These are phyloP conservation scores for Himalopsyche japonica DNA, from an alignment of 2,888 invertebrate species.

Conservation along the genomic window DNA sequence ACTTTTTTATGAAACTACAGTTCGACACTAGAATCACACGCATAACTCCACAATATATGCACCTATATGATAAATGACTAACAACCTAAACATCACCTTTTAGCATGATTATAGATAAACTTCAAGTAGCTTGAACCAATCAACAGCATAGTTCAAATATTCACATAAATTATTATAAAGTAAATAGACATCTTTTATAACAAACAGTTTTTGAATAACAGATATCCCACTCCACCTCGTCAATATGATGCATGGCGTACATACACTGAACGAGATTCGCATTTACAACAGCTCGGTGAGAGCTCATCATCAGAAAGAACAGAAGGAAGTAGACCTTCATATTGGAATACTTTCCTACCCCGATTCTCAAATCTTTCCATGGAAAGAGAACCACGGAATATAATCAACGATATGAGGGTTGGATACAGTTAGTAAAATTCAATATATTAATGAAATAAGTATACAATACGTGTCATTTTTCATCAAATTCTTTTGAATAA, in stretches of 20 bases:
- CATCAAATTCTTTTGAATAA: no score
- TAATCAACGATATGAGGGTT: constrained; percentile 5
- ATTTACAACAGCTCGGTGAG: constrained; percentile 54
- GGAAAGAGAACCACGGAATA: constrained; percentile 26
- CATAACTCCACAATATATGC: no score
- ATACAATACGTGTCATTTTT: no score
- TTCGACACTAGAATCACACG: no score
- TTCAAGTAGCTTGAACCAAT: no score
- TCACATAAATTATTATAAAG: no score
- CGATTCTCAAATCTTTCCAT: constrained; percentile 44
- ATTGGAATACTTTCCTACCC: constrained; percentile 54
- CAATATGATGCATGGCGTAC: constrained; percentile 63
- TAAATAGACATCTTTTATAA: no score
- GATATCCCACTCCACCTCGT: constrained; percentile 61
- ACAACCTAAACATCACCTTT: no score
- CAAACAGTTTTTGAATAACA: constrained; percentile 43
- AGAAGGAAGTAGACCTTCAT: constrained; percentile 43
- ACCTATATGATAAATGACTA: no score
- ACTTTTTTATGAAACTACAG: no score
- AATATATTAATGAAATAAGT: neutral
- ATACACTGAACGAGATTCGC: constrained; percentile 58
- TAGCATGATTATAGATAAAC: no score
- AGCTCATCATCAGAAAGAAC: constrained; percentile 19
- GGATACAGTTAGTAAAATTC: constrained; percentile 2
- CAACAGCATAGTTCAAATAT: no score